phyloP scores from a whole-genome alignment of 1,140 invertebrate species.

The Calliphora vicina region DNA sequence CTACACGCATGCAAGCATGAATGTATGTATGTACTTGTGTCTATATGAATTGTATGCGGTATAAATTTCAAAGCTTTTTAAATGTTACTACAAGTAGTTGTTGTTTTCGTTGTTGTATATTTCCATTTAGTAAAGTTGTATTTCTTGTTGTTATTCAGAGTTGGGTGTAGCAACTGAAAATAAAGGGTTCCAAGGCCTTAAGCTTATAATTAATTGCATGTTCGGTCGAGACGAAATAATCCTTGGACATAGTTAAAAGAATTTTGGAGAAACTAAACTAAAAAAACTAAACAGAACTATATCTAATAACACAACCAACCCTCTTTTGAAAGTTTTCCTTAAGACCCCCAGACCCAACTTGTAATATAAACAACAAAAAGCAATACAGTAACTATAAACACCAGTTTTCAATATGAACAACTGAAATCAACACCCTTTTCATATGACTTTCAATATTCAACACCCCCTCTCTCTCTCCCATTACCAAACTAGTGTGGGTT shows the following conservation, averaged over 20 bases:
- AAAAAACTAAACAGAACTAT: not conserved
- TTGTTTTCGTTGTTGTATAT: not conserved
- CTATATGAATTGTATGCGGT: too few relatives aligned
- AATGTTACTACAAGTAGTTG: too few relatives aligned
- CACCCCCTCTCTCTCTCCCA: too few relatives aligned
- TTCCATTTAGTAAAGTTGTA: not conserved
- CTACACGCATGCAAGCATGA: not conserved
- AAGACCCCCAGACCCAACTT: not conserved
- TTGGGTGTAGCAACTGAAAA: not conserved
- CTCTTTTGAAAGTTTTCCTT: not conserved
- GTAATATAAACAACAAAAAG: not conserved
- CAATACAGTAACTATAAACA: slow-evolving; percentile 1
- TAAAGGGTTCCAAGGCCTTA: slow-evolving; percentile 62
- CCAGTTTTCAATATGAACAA: not conserved
- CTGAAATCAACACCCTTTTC: not conserved
- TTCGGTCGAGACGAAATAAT: slow-evolving; percentile 64
- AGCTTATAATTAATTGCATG: slow-evolving; percentile 64
- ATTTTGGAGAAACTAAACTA: not conserved
- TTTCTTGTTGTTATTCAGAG: slow-evolving; percentile 1
- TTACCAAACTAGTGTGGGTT: too few relatives aligned
- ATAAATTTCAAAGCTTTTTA: not conserved
- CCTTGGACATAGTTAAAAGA: slow-evolving; percentile 39
- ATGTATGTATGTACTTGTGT: not conserved
- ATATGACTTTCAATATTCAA: not conserved
- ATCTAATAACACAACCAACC: not conserved